A percentile compares a stretch with the other conserved stretches of the same genome.
phyloP scores from a whole-genome alignment of 1,140 invertebrate genomes.

The Ceratina australensis region DNA sequence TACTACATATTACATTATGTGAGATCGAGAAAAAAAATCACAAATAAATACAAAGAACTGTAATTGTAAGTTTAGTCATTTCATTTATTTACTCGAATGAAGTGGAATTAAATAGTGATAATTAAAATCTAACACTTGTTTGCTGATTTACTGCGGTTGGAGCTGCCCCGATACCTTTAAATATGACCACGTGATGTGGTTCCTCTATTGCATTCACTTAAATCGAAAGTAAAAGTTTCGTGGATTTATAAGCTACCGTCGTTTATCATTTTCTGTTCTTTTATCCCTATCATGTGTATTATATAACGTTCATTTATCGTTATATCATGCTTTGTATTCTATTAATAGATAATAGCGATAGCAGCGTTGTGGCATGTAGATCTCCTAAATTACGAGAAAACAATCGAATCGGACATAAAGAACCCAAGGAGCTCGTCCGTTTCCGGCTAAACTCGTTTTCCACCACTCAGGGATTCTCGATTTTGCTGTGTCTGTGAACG shows the following conservation, averaged over 20 bases:
- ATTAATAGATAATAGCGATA: background rate
- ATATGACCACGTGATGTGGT: background rate
- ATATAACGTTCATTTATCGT: background rate
- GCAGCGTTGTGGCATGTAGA: no score
- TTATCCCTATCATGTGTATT: background rate
- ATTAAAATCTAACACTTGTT: conserved; percentile 1
- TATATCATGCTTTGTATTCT: background rate
- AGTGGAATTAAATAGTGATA: conserved; percentile 12
- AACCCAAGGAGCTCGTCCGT: conserved; percentile 3
- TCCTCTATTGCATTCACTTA: background rate
- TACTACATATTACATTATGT: conserved; percentile 67
- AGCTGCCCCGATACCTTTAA: background rate
- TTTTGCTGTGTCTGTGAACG: background rate
- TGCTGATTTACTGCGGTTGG: conserved; percentile 1
- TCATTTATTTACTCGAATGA: conserved; percentile 41
- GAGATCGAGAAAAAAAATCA: conserved; percentile 56
- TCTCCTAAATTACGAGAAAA: background rate
- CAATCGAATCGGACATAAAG: background rate
- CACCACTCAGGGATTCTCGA: background rate
- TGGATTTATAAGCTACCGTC: background rate
- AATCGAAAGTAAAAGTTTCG: background rate
- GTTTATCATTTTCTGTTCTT: no score
- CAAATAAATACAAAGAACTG: conserved; percentile 60
- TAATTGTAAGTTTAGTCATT: conserved; percentile 51
- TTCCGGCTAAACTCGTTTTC: conserved; percentile 11